Base-by-base conservation (phyloP, 2,113 vertebrate genomes). In the Oreotrochilus melanogaster region DNA sequence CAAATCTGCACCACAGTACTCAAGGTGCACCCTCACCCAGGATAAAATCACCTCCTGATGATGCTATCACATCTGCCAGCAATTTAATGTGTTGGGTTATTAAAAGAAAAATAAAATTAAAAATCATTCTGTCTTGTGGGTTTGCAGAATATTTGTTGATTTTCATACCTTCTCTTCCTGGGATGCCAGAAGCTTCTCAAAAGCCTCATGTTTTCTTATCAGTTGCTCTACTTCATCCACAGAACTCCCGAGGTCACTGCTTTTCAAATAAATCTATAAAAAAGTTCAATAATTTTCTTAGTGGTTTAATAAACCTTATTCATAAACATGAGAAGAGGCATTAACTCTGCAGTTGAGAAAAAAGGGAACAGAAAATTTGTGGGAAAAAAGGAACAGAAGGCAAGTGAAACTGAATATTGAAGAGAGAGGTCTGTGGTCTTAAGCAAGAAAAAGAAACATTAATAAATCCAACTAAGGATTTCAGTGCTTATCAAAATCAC, bases 121-220 rank as follows among this genome's bases (percentile, higher is more conserved):
- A 30, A 73, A 35, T 33, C 2, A 24, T 43, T 47, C 53, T 64
- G 70, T 25, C 9, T 53, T 11, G 8, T 62, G 14, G 14, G 17
- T 24, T 67, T 6, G n/a, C 61, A 82, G 17, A 84, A 42, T 62
- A 66, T 69, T 78, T 78, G 8, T 78, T 67, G 14, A 17, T 89
- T 78, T 93, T 96, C 47, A 47, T 86, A 99, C 99, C 98, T 99
- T 99, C 80, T 98, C 98, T 78, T 99, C 98, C 97, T 99, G 99
- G 37, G 98, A 97, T 39, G 85, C 53, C 71, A 99, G 98, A 92
- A 99, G 96, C 86, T 99, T 99, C 96, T 98, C 98, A 94, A 99
- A 99, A 76, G 98, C 98, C 37, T 98, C 98, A 7, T 99, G 99
- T 48, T 98, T 98, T 94, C 95, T 98, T 85, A 99, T 98, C 90